A percentile compares a stretch with the other conserved stretches of the same genome.
phyloP scores from a whole-genome alignment of 2,797 vertebrate genomes.

The Macropodus opercularis region DNA sequence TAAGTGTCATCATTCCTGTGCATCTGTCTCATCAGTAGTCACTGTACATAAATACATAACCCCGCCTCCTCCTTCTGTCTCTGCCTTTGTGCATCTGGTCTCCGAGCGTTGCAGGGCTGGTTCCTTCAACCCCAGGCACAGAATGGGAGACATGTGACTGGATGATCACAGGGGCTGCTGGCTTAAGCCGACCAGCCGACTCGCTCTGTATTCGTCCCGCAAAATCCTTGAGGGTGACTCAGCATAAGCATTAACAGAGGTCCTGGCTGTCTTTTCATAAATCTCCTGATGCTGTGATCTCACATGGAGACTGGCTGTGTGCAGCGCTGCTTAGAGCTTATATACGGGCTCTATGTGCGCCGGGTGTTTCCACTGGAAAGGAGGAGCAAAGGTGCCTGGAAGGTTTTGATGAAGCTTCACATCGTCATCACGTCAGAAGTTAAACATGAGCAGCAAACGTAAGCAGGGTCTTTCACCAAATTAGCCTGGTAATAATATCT shows the following conservation, averaged over 20 bases:
- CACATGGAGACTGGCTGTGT: conserved; percentile 33
- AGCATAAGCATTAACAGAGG: conserved; percentile 48
- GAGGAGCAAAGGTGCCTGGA: not conserved
- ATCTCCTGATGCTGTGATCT: conserved; percentile 46
- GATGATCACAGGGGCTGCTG: conserved; percentile 67
- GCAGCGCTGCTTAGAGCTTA: conserved; percentile 27
- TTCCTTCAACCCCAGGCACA: conserved; percentile 51
- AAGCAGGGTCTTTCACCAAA: conserved; percentile 22
- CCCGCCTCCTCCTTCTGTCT: conserved; percentile 10
- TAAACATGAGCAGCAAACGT: conserved; percentile 41
- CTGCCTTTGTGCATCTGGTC: conserved; percentile 26
- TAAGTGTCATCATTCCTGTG: no score
- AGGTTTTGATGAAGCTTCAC: conserved; percentile 20
- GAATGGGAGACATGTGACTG: conserved; percentile 76
- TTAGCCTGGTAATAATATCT: conserved; percentile 2
- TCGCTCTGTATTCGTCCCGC: conserved; percentile 37
- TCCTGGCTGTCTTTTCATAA: conserved; percentile 20
- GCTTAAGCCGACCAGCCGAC: conserved; percentile 37
- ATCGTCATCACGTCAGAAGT: conserved; percentile 21
- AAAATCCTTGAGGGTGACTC: conserved; percentile 62
- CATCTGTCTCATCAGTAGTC: conserved; percentile 11
- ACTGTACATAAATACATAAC: conserved; percentile 20
- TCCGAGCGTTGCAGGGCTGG: conserved; percentile 35
- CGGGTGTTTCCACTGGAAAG: conserved; percentile 20
- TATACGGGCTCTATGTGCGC: conserved; percentile 6